Percentiles rank a stretch among this genome's conserved stretches.
These are phyloP conservation scores for Nematolebias whitei DNA, from an alignment of 2,113 vertebrate genomes.

Conservation along the genomic window DNA sequence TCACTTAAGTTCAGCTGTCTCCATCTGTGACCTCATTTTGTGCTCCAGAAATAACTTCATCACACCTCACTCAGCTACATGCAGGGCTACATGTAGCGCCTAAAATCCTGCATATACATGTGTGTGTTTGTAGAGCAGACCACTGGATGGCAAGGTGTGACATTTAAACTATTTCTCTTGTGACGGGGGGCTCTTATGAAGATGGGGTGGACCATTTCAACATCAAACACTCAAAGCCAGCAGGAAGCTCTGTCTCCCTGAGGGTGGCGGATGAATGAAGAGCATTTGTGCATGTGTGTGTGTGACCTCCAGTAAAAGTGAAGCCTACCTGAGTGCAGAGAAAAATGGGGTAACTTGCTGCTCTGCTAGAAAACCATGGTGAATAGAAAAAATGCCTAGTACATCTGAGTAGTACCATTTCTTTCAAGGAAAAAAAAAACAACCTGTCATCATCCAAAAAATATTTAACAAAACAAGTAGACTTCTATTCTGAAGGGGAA, in stretches of 20 bases:
- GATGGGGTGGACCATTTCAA: conserved; percentile 57
- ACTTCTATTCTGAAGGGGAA: too few relatives aligned
- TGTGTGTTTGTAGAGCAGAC: neutral
- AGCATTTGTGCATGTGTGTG: conserved; percentile 23
- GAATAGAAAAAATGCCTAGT: conserved; percentile 18
- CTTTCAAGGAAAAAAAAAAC: neutral
- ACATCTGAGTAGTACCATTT: neutral
- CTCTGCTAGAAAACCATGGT: conserved; percentile 16
- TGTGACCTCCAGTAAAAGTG: conserved; percentile 12
- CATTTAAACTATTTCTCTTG: conserved; percentile 63
- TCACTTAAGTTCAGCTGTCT: conserved; percentile 58
- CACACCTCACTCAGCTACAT: conserved; percentile 39
- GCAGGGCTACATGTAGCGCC: conserved; percentile 37
- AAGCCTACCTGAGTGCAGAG: conserved; percentile 26
- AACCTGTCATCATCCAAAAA: neutral
- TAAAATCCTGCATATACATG: neutral
- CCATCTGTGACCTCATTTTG: conserved; percentile 70
- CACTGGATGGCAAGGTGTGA: conserved; percentile 55
- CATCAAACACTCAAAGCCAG: conserved; percentile 67
- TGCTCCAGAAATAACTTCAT: conserved; percentile 65
- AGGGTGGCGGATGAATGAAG: conserved; percentile 41
- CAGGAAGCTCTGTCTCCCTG: conserved; percentile 42
- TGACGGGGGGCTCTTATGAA: conserved; percentile 54
- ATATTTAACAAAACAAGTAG: too few relatives aligned
- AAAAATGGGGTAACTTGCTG: conserved; percentile 1